These are phyloP conservation scores for Heterotis niloticus DNA, from an alignment of 2,113 vertebrate genomes.

Conservation along the genomic window DNA sequence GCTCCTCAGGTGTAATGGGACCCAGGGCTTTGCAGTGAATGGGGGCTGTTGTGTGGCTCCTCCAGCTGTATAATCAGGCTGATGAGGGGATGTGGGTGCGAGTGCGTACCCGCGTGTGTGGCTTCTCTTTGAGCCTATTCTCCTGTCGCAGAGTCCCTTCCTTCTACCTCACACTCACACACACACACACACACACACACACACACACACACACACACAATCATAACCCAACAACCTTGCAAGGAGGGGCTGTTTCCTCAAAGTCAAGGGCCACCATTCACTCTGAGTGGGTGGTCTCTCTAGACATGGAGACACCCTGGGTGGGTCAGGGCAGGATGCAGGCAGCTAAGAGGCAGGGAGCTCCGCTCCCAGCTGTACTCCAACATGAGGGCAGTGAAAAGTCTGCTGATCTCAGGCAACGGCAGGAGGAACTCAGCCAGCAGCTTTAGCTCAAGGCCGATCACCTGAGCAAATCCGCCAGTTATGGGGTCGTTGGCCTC, in stretches of 20 bases:
- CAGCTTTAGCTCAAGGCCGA: neutral
- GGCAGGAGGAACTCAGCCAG: neutral
- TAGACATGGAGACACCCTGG: conserved; percentile 2
- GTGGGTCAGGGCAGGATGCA: neutral
- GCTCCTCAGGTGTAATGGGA: conserved; percentile 54
- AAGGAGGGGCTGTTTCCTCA: neutral
- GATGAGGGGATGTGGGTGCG: conserved; percentile 45
- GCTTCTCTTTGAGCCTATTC: conserved; percentile 22
- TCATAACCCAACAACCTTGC: conserved; percentile 10
- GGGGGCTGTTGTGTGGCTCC: conserved; percentile 51
- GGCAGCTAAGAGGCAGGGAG: neutral
- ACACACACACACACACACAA: conserved; percentile 8
- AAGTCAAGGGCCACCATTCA: neutral
- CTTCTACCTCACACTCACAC: neutral
- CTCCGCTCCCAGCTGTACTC: conserved; percentile 7
- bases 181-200: conserved; percentile 11
- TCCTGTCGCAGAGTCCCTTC: conserved; percentile 11
- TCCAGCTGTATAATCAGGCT: conserved; percentile 60
- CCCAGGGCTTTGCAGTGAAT: conserved; percentile 49
- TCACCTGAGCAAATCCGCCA: neutral
- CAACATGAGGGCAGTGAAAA: neutral
- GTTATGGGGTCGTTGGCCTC: neutral
- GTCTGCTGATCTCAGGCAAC: neutral
- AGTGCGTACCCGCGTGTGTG: conserved; percentile 43
- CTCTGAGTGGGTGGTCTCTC: conserved; percentile 24